Base-by-base conservation (phyloP, 1,140 invertebrate genomes). In the Trialeurodes vaporariorum region DNA sequence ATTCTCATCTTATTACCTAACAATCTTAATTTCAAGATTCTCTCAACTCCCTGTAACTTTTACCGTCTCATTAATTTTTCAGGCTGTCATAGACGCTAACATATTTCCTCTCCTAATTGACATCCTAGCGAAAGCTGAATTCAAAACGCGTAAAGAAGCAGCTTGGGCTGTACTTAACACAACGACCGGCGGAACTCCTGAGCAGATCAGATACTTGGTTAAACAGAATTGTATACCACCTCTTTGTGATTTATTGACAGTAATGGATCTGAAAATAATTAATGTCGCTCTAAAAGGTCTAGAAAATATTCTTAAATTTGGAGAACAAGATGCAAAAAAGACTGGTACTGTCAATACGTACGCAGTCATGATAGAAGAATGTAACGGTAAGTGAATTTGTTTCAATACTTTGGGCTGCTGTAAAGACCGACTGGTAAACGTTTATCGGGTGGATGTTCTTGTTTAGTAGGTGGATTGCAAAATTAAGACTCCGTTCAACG, bases 111-210 rank as follows among this genome's bases (percentile, higher is more conserved):
- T 89, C 62, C 80, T 98, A 49, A 95, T 98, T 73, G 89, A 94
- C 64, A 92, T 98, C 70, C 83, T 98, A 74, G 85, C 85, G 64
- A 91, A 91, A 79, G 93, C 92, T 0, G 95, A 98, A 72, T 98
- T 96, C 75, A 98, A 98, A 81, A 98, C 94, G 13, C 84, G 94
- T 70, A 98, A 98, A 82, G 96, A 98, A 81, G 95, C 93, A 1
- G 94, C 94, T 0, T 98, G 96, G 96, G 94, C 95, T 5, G 95
- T 98, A 64, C 97, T 96, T 1, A 98, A 98, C 80, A 93, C 95
- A 0, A 97, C 95, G 0, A 96, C 93, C 68, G 95, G 95, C 26
- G 96, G 96, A 23, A 92, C 91, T 1, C 86, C 92, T 1, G 92
- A 93, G 73, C 96, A 98, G 82, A 96, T 98, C 73, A 84, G 87